Evolutionary conservation across 2,888 invertebrate genomes (phyloP), one percentile per base, ranked within the genome.

Genomic region (Drosophila mayaguana): DNA sequence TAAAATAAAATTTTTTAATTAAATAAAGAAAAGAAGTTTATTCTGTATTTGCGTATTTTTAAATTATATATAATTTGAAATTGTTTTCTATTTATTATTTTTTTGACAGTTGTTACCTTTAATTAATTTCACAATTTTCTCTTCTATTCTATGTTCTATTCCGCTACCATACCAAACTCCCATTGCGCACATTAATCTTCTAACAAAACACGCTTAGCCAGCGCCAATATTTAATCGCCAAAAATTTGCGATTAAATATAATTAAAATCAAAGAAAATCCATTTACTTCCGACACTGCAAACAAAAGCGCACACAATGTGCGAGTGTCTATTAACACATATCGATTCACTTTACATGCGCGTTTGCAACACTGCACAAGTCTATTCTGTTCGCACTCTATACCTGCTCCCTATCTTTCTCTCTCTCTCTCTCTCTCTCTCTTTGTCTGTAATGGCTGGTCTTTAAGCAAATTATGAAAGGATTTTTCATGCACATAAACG

Each of bases 401-500:
- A 0, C 14, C 18, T 12, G 22, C 43, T 25, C 28, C n/a, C n/a
- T n/a, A n/a, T 2, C 3, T 20, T 28, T 18, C 48, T 9, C 8
- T 32, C 3, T 6, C 7, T 12, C 1, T 42, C 0, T 22, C 20
- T 7, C 18, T 68, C 50, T 68, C 2, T 42, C 1, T 22, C 20
- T 5, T 6, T 64, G 38, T 72, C 11, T 68, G 43, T 72, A 66
- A 71, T 61, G 55, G 59, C 34, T 62, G 51, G 38, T 62, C 76
- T 59, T 67, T 76, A 64, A 72, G 60, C 67, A 76, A 76, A 77
- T 76, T 76, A 77, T 72, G 68, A 76, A 72, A 64, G 51, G 68
- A 68, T 72, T 77, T 75, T 68, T 62, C 61, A 72, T 63, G 77
- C 70, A 75, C 54, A 70, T 59, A 75, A 70, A 65, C 62, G 62